Base-by-base conservation (phyloP, 2,888 invertebrate genomes). In the Eulithis testata region DNA sequence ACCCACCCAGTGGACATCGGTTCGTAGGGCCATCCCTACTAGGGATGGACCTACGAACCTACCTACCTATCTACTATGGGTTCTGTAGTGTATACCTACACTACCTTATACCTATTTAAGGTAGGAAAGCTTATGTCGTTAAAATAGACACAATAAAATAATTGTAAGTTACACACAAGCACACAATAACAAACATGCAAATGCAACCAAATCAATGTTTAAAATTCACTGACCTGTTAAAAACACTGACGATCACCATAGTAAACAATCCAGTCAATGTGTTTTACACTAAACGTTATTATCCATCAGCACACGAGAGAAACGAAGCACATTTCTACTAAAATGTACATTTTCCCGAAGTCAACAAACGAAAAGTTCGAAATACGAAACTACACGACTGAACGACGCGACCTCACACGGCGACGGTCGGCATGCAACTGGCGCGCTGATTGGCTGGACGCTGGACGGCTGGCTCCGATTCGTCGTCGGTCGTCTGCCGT, bases 211-310 rank as follows among this genome's bases (percentile, higher is more conserved):
- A 70, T 72, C 66, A 66, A 68, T 59, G 55, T 67, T 70, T 14
- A 71, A 68, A 69, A 73, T 70, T 63, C 69, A 86, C 90, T 87
- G 79, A 92, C 92, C 92, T 92, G 88, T 90, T 93, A 83, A 93
- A 93, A 80, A 93, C 92, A 84, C 92, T 88, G 84, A 93, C 91
- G 81, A 93, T 92, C 84, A 93, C 92, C 92, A 93, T 93, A 87
- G 82, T 91, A 86, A 88, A 89, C 83, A 88, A 91, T 90, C 91
- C 91, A 85, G 80, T 72, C 74, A 73, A 74, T 77, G 76, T 77
- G 76, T 77, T 73, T 79, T 71, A 73, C 73, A 76, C 77, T 76
- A 74, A 74, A 76, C 56, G 73, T 36, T 61, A 76, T 61, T 83
- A 87, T 88, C 83, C 80, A 82, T 87, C 69, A 86, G 80, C 80